Base-by-base conservation (phyloP, 2,113 vertebrate genomes). In the Callipepla squamata region DNA sequence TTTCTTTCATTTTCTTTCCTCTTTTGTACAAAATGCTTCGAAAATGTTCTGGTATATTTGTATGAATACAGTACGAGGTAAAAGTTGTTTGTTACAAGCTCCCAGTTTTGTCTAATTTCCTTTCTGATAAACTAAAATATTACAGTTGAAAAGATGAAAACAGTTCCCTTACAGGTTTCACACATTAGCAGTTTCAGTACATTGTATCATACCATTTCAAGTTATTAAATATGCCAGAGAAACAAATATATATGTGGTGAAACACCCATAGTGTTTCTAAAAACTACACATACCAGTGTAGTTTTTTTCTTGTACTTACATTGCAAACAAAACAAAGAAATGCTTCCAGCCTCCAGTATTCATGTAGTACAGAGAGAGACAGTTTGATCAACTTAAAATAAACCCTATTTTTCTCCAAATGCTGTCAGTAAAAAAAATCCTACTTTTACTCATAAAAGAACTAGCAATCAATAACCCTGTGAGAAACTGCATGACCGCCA, bases 381-480 rank as follows among this genome's bases (percentile, higher is more conserved):
- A 96, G 94, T 97, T 69, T 90, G 57, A 97, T 90, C 83, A 96
- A 84, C 81, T 61, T 88, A 95, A 96, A 94, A 93, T 80, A 92
- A 10, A n/a, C 67, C 65, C 79, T 58, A 40, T 67, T 70, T 87
- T 95, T 94, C 53, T 82, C 90, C 36, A 93, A 95, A 93, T 89
- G 66, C 72, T 94, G 63, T 95, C 79, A 95, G 74, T 77, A 93
- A 96, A 96, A 36, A 36, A 75, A 5, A 81, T 82, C 66, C 74
- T 44, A 40, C 80, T 79, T 76, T 94, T 86, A 94, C 77, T 38
- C 79, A 68, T 67, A 95, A 83, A 59, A 93, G 97, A 97, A 95
- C n/a, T 96, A 94, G 95, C 89, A 93, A 84, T 94, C 82, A 96
- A 96, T 92, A 94, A 93, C 21, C 50, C 83, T 83, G 47, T 47